Evolutionary conservation across 2,888 invertebrate species (phyloP).

Genomic region (Myopa tessellatipennis): DNA sequence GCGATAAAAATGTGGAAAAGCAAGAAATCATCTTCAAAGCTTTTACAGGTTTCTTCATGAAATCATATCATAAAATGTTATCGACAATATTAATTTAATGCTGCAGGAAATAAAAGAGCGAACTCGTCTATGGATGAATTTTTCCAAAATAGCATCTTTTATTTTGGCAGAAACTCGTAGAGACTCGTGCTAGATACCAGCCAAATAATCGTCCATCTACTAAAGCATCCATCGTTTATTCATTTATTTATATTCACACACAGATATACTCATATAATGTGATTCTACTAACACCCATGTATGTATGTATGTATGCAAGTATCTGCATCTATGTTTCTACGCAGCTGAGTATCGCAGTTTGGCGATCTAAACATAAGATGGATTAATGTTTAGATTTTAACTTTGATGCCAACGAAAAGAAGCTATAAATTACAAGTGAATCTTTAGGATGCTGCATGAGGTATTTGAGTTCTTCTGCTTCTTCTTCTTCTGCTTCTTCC

Average conservation of each 20-base stretch:
- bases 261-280: neutral
- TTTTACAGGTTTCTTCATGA: neutral
- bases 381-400: conserved; percentile 33
- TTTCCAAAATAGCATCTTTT: conserved; percentile 13
- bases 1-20: too few species aligned
- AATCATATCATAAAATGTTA: neutral
- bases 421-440: conserved; percentile 34
- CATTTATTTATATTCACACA: neutral
- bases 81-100: conserved; percentile 10
- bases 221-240: neutral
- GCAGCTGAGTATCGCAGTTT: conserved; percentile 11
- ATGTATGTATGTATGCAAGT: neutral
- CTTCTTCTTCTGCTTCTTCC: too few species aligned
- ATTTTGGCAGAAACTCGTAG: conserved; percentile 3
- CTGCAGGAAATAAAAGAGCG: neutral
- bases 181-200: neutral
- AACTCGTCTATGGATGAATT: neutral
- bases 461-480: too few species aligned
- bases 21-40: neutral
- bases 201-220: neutral
- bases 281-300: neutral
- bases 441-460: neutral
- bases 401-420: conserved; percentile 8
- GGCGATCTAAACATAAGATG: conserved; percentile 33
- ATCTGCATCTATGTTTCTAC: neutral